These are phyloP conservation scores for Nomia melanderi DNA, from an alignment of 1,140 invertebrate genomes.

Conservation along the genomic window DNA sequence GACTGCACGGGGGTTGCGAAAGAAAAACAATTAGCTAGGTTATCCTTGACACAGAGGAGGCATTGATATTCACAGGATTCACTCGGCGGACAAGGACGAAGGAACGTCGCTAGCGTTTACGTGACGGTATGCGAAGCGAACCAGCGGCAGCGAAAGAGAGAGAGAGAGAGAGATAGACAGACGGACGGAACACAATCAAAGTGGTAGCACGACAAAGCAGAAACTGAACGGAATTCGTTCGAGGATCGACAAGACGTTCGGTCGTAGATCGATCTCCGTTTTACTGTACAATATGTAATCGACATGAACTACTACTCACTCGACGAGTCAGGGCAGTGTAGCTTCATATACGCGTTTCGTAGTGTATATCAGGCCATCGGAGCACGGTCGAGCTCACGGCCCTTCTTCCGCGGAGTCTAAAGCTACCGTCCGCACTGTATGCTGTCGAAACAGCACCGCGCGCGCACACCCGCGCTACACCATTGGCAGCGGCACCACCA, in stretches of 20 bases:
- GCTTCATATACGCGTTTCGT: constrained; percentile 75
- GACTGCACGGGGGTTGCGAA: background rate
- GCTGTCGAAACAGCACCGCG: constrained; percentile 58
- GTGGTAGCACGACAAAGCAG: no score
- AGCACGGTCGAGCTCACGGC: constrained; percentile 68
- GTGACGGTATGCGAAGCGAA: background rate
- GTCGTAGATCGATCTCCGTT: background rate
- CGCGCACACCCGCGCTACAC: constrained; percentile 59
- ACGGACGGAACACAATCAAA: no score
- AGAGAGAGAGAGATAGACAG: background rate
- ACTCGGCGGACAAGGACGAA: constrained; percentile 8
- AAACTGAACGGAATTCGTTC: background rate
- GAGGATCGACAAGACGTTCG: background rate
- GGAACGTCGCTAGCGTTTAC: background rate
- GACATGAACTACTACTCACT: constrained; percentile 71
- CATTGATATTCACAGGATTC: constrained; percentile 3
- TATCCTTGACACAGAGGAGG: constrained; percentile 18
- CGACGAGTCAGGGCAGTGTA: constrained; percentile 78
- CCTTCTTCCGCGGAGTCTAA: constrained; percentile 65
- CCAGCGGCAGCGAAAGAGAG: background rate
- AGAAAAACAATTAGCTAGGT: background rate
- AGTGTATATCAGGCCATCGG: constrained; percentile 74
- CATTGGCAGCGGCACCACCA: constrained; percentile 39
- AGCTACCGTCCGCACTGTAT: constrained; percentile 60
- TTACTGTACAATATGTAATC: constrained; percentile 4